phyloP scores from a whole-genome alignment of 2,113 vertebrate genomes.

The Eubucco bourcierii region DNA sequence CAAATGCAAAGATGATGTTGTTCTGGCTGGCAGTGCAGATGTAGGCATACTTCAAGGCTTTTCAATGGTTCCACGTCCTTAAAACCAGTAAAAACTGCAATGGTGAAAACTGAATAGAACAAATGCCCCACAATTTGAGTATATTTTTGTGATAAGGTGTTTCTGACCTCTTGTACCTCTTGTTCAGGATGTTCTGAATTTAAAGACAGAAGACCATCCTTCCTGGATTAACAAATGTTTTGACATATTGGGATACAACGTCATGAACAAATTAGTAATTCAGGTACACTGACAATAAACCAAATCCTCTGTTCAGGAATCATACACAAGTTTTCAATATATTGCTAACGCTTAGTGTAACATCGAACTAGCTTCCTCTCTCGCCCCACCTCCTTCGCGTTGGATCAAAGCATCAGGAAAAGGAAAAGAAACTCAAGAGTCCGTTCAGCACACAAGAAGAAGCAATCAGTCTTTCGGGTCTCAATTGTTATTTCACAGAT shows the following conservation, averaged over 20 bases:
- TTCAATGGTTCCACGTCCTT: not conserved
- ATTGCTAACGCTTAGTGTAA: not conserved
- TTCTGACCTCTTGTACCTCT: not conserved
- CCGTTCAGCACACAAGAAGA: not conserved
- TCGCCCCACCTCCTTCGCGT: not conserved
- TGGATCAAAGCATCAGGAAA: constrained; percentile 1
- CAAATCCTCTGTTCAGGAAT: not conserved
- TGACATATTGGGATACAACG: accelerated
- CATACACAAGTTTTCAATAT: not conserved
- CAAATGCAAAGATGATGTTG: not conserved
- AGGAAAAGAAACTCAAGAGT: not conserved
- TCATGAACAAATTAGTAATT: not conserved
- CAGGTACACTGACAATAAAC: not conserved
- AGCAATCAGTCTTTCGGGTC: not conserved
- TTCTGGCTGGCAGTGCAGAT: not conserved
- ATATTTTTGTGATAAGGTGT: not conserved
- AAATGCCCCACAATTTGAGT: not conserved
- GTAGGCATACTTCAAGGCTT: accelerated
- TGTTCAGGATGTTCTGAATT: not conserved
- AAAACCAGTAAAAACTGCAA: not conserved
- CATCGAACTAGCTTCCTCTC: not conserved
- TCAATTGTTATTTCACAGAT: not conserved
- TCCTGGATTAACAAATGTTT: not conserved
- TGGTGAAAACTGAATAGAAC: not conserved
- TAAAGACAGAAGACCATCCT: not conserved